Percentiles rank a stretch among this genome's conserved stretches.
Conservation (phyloP, 35 echinoderm and acorn worm species). For the Heliocidaris tuberculata region DNA sequence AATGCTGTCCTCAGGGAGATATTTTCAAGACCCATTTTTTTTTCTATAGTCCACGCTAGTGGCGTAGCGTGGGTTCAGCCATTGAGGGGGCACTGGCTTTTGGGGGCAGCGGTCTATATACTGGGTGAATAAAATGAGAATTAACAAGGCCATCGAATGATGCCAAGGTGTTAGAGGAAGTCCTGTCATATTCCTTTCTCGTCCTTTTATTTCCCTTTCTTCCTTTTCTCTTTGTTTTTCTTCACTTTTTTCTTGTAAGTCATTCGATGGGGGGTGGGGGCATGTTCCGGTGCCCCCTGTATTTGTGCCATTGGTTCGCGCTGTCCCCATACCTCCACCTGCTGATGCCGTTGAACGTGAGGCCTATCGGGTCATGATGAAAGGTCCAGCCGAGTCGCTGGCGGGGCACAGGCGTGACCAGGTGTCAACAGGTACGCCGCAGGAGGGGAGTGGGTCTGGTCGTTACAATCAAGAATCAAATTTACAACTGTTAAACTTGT, state of each 20-base stretch:
- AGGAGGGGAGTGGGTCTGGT: background rate
- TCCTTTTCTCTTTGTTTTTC: background rate
- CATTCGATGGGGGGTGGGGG: too few species aligned
- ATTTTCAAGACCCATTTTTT: background rate
- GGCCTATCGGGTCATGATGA: background rate
- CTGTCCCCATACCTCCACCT: background rate
- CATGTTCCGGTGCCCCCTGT: too few species aligned
- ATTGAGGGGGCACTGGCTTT: too few species aligned
- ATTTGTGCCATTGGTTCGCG: background rate
- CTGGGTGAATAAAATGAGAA: too few species aligned
- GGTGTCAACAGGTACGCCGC: slow-evolving; percentile 15
- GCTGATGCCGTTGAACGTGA: background rate
- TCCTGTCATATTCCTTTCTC: too few species aligned
- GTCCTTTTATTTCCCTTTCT: background rate
- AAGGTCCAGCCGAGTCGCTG: background rate
- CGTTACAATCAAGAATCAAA: background rate
- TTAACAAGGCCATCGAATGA: too few species aligned
- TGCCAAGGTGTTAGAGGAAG: too few species aligned
- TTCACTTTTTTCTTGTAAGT: background rate
- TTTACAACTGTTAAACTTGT: background rate
- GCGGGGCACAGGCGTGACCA: slow-evolving; percentile 19
- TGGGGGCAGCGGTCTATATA: too few species aligned
- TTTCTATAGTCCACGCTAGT: too few species aligned
- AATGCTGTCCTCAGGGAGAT: background rate
- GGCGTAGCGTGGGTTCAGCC: too few species aligned